Conservation (phyloP, 2,888 invertebrate genomes). For the Coremacera marginata region DNA sequence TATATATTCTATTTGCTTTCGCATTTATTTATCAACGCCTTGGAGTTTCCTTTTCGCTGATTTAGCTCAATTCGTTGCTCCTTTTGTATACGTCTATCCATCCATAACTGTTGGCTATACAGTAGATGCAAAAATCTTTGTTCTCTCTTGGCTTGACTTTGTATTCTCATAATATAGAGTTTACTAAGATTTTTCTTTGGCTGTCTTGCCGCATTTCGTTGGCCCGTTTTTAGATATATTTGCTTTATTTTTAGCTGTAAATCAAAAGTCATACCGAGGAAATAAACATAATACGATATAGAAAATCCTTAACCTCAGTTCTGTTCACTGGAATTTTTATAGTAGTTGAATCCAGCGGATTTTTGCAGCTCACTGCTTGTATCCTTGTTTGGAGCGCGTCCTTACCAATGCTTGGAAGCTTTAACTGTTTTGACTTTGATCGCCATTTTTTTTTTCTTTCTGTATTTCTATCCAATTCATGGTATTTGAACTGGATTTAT, state of each 20-base stretch:
- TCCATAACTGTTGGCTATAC: too few relatives aligned
- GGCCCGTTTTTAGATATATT: too few relatives aligned
- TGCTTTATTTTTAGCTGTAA: neutral
- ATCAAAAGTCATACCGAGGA: neutral
- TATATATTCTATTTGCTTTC: conserved; percentile 2
- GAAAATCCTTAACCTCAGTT: neutral
- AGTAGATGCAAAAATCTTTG: too few relatives aligned
- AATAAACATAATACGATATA: neutral
- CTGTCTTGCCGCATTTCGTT: too few relatives aligned
- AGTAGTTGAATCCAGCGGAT: too few relatives aligned
- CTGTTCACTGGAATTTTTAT: too few relatives aligned
- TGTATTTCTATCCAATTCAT: neutral
- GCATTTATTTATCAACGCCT: conserved; percentile 2
- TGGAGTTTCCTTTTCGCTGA: conserved; percentile 7
- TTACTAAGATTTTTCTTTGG: too few relatives aligned
- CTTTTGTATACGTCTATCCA: neutral
- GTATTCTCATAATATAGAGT: too few relatives aligned
- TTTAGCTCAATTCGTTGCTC: neutral
- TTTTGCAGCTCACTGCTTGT: neutral
- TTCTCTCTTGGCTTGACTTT: too few relatives aligned
- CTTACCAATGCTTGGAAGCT: neutral
- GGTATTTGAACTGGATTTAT: conserved; percentile 4
- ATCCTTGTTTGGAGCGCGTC: neutral
- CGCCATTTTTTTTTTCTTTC: neutral
- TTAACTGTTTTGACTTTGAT: conserved; percentile 6